Base-by-base conservation (phyloP, 92 coral and sea anemone genomes). In the Epizoanthus illoricatus region DNA sequence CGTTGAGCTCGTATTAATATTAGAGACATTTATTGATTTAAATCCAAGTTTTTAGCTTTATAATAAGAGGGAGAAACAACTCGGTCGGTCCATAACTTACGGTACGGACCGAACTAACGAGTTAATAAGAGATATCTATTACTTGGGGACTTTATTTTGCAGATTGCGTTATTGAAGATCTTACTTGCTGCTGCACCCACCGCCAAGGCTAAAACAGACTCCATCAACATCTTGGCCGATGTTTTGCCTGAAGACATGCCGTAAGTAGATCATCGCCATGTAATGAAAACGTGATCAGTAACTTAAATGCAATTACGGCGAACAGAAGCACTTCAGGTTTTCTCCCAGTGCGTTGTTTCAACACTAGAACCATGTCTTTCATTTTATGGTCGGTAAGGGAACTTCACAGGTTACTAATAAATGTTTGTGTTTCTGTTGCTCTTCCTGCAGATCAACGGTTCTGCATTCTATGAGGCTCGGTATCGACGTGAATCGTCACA, bases 161-260 rank as follows among this genome's bases (percentile, higher is more conserved):
- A 93, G 97, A 93, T 93, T 74, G 97, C 99, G 40, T 65, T 97
- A 64, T 79, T 97, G 7, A 97, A 97, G 86, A 92, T 97, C 70
- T 88, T 97, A 55, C 87, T 97, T 19, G 99, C 99, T 5, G 95
- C 99, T 65, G 97, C 99, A 5, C 99, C 99, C 6, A 97, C 99
- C 19, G 99, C 99, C 15, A 97, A 97, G 87, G 97, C 99, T 65
- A 97, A 97, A 76, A 90, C 94, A 15, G 99, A 97, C 52, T 93
- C 99, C 39, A 97, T 97, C 65, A 97, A 97, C 81, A 92, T 97
- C 21, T 84, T 97, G 61, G 98, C 95, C 1, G 99, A 97, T 58
- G 99, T 97, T 24, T 84, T 97, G 21, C 99, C 99, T 18, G 97
- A 94, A 76, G 98, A 97, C 69, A 97, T 97, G 99, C 99, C 99